Conservation (phyloP, 2,888 invertebrate species). For the Eupithecia exiguata region DNA sequence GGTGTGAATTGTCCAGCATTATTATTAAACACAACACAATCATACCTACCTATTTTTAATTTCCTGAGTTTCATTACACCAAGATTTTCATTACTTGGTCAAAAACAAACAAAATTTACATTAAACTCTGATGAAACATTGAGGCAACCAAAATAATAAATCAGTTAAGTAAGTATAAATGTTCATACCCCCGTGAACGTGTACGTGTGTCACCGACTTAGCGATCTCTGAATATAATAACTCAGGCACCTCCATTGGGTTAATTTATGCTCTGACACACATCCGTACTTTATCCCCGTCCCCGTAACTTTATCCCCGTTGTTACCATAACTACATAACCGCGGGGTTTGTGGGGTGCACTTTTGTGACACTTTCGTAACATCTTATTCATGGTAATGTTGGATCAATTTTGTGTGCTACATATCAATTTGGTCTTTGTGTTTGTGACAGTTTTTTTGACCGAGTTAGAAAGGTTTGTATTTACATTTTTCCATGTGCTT, state of each 20-base stretch:
- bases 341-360: conserved; percentile 20
- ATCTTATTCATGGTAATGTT: conserved; percentile 10
- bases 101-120: background rate
- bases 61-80: background rate
- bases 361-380: conserved; percentile 25
- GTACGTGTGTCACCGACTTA: background rate
- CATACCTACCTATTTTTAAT: background rate
- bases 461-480: background rate
- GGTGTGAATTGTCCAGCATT: too few species aligned
- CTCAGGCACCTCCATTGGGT: conserved; percentile 18
- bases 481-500: background rate
- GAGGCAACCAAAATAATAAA: background rate
- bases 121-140: background rate
- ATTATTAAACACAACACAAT: too few species aligned
- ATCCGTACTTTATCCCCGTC: conserved; percentile 21
- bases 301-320: conserved; percentile 7
- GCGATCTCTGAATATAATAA: conserved; percentile 16
- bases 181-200: background rate
- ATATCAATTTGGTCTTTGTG: background rate
- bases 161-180: background rate
- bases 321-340: background rate
- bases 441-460: background rate
- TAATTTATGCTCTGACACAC: conserved; percentile 32
- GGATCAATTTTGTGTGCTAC: background rate
- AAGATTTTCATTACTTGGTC: background rate